Base-by-base conservation (phyloP, 1,140 invertebrate species). In the Homarus americanus region DNA sequence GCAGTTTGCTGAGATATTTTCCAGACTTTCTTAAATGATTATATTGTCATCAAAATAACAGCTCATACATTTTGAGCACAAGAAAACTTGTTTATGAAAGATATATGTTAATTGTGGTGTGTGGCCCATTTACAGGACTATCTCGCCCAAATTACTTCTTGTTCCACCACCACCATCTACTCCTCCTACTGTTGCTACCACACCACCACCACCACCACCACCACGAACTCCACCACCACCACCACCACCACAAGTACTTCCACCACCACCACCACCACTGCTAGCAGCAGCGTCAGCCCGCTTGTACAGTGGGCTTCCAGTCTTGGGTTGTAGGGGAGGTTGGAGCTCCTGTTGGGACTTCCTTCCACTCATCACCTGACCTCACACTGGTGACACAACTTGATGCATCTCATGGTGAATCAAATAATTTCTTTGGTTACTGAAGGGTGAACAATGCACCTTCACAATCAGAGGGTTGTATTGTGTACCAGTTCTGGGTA, bases 121-220 rank as follows among this genome's bases (percentile, higher is more conserved):
- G 86, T 88, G 86, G 76, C 86, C 86, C 86, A 88, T 88, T 88
- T 88, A 88, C 86, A 88, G 86, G 86, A 88, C 53, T 88, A 88
- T 88, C 86, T 79, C 76, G 86, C 86, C 86, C 86, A 79, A 88
- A 88, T 88, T 88, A 69, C 86, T 88, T 88, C 86, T 88, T 88
- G 86, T 88, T 82, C 86, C 86, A 88, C 86, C 86, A 88, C 86
- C 82, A 84, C 82, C 82, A 84, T 44, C 86, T 82, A 82, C 86
- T 88, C 76, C 86, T 88, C 53, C 86, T 88, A 69, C 78, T 88
- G 58, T 44, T 88, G 76, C 58, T 80, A 40, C 86, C 38, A 79
- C 86, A 72, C 58, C 86, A 87, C 85, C 85, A 87, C 75, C 85
- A 87, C 72, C 84, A 87, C 72, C 72, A 87, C 75, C 85, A 87